These are phyloP conservation scores for Hassar affinis DNA, from an alignment of 2,113 vertebrate genomes.

Conservation along the genomic window DNA sequence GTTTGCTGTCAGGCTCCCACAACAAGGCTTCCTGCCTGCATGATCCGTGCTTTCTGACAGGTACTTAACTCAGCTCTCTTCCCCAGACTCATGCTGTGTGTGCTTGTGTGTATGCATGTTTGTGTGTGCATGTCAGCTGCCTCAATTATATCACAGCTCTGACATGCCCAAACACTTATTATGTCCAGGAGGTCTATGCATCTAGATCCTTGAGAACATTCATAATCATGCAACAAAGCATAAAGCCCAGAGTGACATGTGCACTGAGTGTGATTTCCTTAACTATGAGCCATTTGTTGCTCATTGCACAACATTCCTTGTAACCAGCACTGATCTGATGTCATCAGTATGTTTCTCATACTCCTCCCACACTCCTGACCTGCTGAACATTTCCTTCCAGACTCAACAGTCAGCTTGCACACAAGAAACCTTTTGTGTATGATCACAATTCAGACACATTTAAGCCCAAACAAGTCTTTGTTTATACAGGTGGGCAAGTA, in stretches of 20 bases:
- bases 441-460: background rate
- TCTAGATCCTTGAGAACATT: slow-evolving; percentile 5
- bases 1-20: slow-evolving; percentile 49
- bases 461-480: background rate
- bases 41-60: slow-evolving; percentile 53
- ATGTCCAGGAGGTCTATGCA: slow-evolving; percentile 16
- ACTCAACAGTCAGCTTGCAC: background rate
- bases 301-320: background rate
- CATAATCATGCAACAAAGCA: slow-evolving; percentile 15
- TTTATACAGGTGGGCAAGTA: background rate
- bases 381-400: background rate
- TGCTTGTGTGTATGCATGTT: slow-evolving; percentile 12
- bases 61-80: slow-evolving; percentile 43
- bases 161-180: slow-evolving; percentile 38
- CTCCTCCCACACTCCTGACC: background rate
- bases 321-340: background rate
- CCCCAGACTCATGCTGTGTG: slow-evolving; percentile 12
- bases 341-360: background rate
- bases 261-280: background rate
- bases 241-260: background rate
- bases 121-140: slow-evolving; percentile 4
- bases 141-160: slow-evolving; percentile 39
- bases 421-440: background rate
- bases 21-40: slow-evolving; percentile 33
- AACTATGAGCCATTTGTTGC: background rate